Conservation (phyloP, 2,888 invertebrate species). For the Linhomoeus sp. region DNA sequence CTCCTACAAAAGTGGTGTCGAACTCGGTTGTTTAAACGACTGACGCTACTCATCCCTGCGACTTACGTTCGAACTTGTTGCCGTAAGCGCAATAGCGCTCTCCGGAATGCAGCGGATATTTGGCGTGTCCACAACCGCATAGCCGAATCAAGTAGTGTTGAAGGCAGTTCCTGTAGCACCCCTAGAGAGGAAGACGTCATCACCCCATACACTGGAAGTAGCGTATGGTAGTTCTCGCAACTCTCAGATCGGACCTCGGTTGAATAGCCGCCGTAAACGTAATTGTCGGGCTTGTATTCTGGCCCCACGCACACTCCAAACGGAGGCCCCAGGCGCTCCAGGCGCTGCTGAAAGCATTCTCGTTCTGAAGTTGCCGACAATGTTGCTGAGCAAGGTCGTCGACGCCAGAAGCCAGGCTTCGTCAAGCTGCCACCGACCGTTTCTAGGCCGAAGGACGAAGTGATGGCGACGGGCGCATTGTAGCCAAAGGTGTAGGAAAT, state of each 20-base stretch:
- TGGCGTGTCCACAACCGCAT: conserved; percentile 25
- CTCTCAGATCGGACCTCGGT: conserved; percentile 15
- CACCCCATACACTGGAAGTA: too few species aligned
- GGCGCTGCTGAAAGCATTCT: conserved; percentile 16
- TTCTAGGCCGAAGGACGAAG: conserved; percentile 27
- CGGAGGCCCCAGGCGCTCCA: conserved; percentile 21
- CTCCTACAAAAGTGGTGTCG: too few species aligned
- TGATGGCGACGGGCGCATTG: conserved; percentile 24
- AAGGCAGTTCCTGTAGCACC: conserved; percentile 25
- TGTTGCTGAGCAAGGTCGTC: too few species aligned
- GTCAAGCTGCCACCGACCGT: too few species aligned
- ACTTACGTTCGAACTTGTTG: conserved; percentile 12
- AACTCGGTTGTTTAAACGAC: too few species aligned
- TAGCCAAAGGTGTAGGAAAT: conserved; percentile 28
- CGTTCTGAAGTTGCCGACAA: too few species aligned
- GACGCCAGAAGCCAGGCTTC: too few species aligned
- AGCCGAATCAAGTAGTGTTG: conserved; percentile 18
- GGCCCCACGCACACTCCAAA: conserved; percentile 25
- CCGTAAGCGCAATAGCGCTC: conserved; percentile 16
- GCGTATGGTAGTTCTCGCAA: too few species aligned
- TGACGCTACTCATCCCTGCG: too few species aligned
- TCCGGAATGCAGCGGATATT: conserved; percentile 22
- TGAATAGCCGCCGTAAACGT: conserved; percentile 26
- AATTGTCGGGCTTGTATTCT: too few species aligned
- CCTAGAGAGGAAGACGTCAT: too few species aligned